Conservation (phyloP, 2,113 vertebrate species). For the Sebastes fasciatus region DNA sequence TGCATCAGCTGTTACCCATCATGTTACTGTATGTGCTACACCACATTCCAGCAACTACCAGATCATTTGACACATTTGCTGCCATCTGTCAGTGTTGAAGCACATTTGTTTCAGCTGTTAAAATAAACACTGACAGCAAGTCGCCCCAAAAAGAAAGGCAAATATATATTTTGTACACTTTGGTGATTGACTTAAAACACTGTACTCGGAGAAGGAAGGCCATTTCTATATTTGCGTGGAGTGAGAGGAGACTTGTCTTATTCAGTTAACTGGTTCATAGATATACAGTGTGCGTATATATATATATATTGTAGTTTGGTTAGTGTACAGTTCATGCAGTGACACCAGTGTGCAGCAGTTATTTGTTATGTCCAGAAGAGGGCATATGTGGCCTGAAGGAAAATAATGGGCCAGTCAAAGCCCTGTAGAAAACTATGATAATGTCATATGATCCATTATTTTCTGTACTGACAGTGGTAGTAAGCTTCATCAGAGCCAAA, state of each 20-base stretch:
- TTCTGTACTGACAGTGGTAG: not conserved
- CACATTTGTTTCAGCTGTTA: constrained; percentile 26
- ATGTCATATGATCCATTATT: not conserved
- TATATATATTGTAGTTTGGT: not conserved
- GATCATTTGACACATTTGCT: constrained; percentile 57
- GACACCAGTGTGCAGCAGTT: constrained; percentile 15
- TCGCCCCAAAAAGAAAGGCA: not conserved
- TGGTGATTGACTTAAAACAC: not conserved
- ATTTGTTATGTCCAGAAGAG: constrained; percentile 58
- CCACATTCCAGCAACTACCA: constrained; percentile 28
- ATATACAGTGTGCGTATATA: no score
- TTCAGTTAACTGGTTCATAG: not conserved
- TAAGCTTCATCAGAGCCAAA: not conserved
- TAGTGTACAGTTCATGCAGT: not conserved
- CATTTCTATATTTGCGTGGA: not conserved
- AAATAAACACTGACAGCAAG: constrained; percentile 11
- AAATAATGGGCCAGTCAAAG: not conserved
- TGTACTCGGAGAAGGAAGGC: not conserved
- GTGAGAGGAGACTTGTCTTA: not conserved
- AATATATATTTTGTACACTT: not conserved
- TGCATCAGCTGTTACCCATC: constrained; percentile 62
- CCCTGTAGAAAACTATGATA: not conserved
- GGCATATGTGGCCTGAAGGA: constrained; percentile 31
- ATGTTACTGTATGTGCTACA: constrained; percentile 18
- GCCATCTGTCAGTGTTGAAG: constrained; percentile 53